Evolutionary conservation across 2,888 invertebrate species (phyloP).

Genomic region (Ptycholaimellus sp.): DNA sequence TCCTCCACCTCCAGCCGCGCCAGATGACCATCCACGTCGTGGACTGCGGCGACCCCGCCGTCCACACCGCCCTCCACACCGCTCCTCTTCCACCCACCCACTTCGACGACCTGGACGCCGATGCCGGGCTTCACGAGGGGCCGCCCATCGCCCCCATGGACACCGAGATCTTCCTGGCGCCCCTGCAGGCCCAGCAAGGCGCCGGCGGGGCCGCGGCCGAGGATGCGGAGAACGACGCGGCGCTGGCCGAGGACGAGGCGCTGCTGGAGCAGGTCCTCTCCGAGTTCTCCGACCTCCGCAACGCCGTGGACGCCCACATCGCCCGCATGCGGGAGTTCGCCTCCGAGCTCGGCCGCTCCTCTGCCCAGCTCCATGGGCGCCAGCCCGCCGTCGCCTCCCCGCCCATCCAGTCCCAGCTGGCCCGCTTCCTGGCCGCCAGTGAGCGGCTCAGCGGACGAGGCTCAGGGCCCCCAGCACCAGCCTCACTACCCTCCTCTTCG

Average conservation of each 20-base stretch:
- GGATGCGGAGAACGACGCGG: slow-evolving; percentile 6
- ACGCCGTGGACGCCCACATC: slow-evolving; percentile 13
- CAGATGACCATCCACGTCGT: slow-evolving; percentile 61
- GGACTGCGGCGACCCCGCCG: slow-evolving; percentile 7
- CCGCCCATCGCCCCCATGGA: slow-evolving; percentile 7
- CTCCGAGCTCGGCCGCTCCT: slow-evolving; percentile 8
- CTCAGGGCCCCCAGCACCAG: slow-evolving; percentile 3
- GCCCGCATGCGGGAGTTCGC: slow-evolving; percentile 13
- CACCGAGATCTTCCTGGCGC: slow-evolving; percentile 3
- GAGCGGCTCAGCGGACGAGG: no score
- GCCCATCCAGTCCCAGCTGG: no score
- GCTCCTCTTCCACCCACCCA: not conserved
- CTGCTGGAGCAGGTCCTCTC: slow-evolving; percentile 3
- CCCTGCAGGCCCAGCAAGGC: slow-evolving; percentile 4
- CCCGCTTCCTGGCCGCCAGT: no score
- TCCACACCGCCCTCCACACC: not conserved
- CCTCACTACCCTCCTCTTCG: not conserved
- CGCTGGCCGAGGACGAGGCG: slow-evolving; percentile 33
- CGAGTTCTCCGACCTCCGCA: slow-evolving; percentile 11
- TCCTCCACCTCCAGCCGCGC: slow-evolving; percentile 83
- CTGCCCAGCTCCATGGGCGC: slow-evolving; percentile 4
- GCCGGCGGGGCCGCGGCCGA: slow-evolving; percentile 9
- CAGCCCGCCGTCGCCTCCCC: slow-evolving; percentile 11
- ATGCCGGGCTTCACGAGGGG: slow-evolving; percentile 1
- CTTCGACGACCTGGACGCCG: not conserved